Conservation (phyloP, 2,888 invertebrate genomes). For the Cotesia congregata region DNA sequence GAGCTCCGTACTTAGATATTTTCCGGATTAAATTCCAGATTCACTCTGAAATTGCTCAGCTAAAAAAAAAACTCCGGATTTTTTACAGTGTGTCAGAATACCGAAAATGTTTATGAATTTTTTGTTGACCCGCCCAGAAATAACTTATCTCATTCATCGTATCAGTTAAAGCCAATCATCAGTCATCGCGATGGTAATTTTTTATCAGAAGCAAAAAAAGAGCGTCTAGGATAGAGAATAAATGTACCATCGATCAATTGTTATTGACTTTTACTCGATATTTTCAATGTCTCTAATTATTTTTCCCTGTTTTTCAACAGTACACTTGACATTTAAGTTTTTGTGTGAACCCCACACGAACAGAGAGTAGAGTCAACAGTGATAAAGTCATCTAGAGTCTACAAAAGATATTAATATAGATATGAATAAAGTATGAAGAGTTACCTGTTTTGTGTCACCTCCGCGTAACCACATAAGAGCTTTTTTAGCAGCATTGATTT, state of each 20-base stretch:
- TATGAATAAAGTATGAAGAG: conserved; percentile 3
- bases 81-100: too few species aligned
- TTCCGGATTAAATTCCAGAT: too few species aligned
- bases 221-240: background rate
- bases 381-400: background rate
- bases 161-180: background rate
- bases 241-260: background rate
- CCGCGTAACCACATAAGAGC: conserved; percentile 77
- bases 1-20: too few species aligned
- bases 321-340: conserved; percentile 6
- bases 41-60: too few species aligned
- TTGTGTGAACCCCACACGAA: background rate
- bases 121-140: too few species aligned
- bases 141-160: background rate
- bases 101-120: too few species aligned
- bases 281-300: background rate
- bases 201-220: background rate
- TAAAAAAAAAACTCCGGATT: too few species aligned
- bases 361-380: background rate
- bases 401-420: background rate
- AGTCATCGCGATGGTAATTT: background rate
- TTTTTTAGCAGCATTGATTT: conserved; percentile 72
- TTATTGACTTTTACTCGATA: background rate
- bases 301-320: background rate
- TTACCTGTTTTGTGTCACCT: conserved; percentile 71